phyloP scores from a whole-genome alignment of 2,888 invertebrate genomes.

The Anorthoa munda region DNA sequence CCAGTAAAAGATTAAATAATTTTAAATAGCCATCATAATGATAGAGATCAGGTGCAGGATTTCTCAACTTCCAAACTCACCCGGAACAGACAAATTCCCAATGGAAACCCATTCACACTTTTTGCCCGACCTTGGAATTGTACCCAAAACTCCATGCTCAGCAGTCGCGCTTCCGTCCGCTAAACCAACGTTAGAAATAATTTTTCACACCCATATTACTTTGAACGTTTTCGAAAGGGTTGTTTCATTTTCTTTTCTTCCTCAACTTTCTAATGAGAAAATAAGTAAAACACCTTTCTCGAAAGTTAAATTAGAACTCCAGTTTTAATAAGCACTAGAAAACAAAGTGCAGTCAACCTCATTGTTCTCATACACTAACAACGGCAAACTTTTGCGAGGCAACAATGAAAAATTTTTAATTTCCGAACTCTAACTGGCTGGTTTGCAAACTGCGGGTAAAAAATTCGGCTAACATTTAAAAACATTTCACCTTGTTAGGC shows the following conservation, averaged over 20 bases:
- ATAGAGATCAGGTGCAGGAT: too few relatives aligned
- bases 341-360: slow-evolving; percentile 30
- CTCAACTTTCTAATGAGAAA: background rate
- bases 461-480: slow-evolving; percentile 31
- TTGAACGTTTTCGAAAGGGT: background rate
- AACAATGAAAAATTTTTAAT: slow-evolving; percentile 29
- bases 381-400: slow-evolving; percentile 25
- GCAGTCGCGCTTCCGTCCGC: too few relatives aligned
- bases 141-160: background rate
- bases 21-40: too few relatives aligned
- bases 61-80: too few relatives aligned
- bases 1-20: too few relatives aligned
- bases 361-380: slow-evolving; percentile 7
- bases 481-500: slow-evolving; percentile 37
- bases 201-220: background rate
- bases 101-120: background rate
- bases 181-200: background rate
- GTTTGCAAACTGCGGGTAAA: slow-evolving; percentile 20
- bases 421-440: slow-evolving; percentile 32
- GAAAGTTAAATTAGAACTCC: slow-evolving; percentile 9
- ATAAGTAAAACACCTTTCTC: background rate
- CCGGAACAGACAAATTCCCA: too few relatives aligned
- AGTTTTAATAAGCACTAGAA: slow-evolving; percentile 24
- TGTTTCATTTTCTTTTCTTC: background rate
- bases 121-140: background rate